phyloP scores from a whole-genome alignment of 2,888 invertebrate species.

The Drepanosiphum platanoidis region DNA sequence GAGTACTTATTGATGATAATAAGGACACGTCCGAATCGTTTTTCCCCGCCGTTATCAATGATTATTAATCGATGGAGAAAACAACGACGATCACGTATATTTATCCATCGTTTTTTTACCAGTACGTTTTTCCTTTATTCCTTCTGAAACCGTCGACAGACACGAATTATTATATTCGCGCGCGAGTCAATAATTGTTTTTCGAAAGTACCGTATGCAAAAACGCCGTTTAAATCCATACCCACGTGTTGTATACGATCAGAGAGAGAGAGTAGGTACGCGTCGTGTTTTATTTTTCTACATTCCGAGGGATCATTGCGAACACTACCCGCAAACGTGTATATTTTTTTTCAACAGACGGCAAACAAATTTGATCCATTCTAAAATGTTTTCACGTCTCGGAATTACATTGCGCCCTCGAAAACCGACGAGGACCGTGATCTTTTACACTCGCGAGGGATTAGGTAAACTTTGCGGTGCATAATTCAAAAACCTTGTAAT shows the following conservation, averaged over 20 bases:
- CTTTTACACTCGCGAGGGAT: conserved; percentile 58
- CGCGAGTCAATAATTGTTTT: background rate
- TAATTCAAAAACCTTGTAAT: conserved; percentile 62
- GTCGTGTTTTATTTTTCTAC: conserved; percentile 7
- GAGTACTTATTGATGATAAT: too few species aligned
- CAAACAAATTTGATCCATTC: conserved; percentile 54
- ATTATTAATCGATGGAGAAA: too few species aligned
- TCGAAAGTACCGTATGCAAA: background rate
- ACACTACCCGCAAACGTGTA: background rate
- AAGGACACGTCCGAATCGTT: background rate
- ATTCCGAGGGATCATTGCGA: background rate
- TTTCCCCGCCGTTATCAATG: too few species aligned
- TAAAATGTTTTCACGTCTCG: conserved; percentile 57
- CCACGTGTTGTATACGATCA: background rate
- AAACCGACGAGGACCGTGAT: conserved; percentile 55
- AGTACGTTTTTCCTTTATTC: background rate
- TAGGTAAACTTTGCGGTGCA: conserved; percentile 60
- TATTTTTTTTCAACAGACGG: conserved; percentile 34
- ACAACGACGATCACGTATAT: too few species aligned
- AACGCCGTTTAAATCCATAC: background rate
- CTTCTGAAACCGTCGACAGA: background rate
- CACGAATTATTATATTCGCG: background rate
- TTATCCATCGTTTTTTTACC: too few species aligned
- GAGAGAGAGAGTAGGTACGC: background rate
- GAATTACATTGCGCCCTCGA: conserved; percentile 27